phyloP scores from a whole-genome alignment of 1,140 invertebrate species.

The Gryon sp. region DNA sequence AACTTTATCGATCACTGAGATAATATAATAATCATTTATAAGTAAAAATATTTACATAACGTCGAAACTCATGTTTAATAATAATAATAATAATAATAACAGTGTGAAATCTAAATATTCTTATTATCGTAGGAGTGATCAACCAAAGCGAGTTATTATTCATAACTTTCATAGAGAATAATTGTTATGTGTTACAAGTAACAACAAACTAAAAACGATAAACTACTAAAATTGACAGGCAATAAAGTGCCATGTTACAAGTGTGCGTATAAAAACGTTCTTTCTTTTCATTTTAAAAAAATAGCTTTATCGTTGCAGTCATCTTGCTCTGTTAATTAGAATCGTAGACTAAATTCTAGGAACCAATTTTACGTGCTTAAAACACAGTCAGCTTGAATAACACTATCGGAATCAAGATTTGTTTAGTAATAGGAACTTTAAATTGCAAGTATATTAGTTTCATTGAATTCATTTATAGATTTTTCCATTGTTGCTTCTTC shows the following conservation, averaged over 20 bases:
- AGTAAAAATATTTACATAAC: constrained; percentile 70
- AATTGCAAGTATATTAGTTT: too few relatives aligned
- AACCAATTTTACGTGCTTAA: constrained; percentile 73
- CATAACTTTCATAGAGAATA: constrained; percentile 21
- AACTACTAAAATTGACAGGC: constrained; percentile 21
- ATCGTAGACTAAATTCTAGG: constrained; percentile 65
- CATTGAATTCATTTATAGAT: too few relatives aligned
- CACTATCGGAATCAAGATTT: constrained; percentile 6
- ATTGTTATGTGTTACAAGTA: constrained; percentile 37
- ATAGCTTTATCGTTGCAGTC: constrained; percentile 54
- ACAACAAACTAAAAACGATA: constrained; percentile 29
- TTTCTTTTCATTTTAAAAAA: constrained; percentile 63
- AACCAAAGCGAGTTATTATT: constrained; percentile 31
- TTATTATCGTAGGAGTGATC: constrained; percentile 45
- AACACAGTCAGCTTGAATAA: constrained; percentile 31
- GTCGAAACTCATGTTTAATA: constrained; percentile 64
- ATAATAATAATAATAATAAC: constrained; percentile 70
- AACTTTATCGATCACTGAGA: constrained; percentile 77
- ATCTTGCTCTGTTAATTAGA: constrained; percentile 8
- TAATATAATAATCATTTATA: constrained; percentile 61
- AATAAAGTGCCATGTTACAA: constrained; percentile 37
- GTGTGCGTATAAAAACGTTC: constrained; percentile 67
- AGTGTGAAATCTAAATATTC: constrained; percentile 58
- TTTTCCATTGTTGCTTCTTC: background rate
- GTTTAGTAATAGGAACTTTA: constrained; percentile 26